These are phyloP conservation scores for Actinernus sp. DNA, from an alignment of 92 coral and sea anemone species.

Conservation along the genomic window DNA sequence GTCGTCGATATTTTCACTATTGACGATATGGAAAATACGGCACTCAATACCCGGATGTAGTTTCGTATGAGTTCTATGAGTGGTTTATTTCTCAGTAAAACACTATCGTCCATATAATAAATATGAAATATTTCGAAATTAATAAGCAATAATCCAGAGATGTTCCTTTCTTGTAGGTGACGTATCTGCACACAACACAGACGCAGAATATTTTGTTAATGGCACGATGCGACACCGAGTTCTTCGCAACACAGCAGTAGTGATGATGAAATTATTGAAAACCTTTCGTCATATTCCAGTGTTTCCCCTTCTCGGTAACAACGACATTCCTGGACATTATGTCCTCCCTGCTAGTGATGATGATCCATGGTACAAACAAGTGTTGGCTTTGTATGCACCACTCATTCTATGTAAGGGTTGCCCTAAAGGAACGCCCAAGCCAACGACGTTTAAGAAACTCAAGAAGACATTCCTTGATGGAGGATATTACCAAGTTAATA, in stretches of 20 bases:
- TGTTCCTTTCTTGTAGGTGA: slow-evolving; percentile 89
- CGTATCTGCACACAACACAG: slow-evolving; percentile 70
- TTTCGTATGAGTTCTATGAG: no score
- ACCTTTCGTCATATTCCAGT: slow-evolving; percentile 79
- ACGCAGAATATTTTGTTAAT: slow-evolving; percentile 36
- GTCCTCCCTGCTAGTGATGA: slow-evolving; percentile 64
- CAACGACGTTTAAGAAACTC: slow-evolving; percentile 41
- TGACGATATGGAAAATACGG: no score
- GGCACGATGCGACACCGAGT: slow-evolving; percentile 50
- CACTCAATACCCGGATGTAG: no score
- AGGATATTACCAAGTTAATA: slow-evolving; percentile 59
- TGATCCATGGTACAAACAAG: slow-evolving; percentile 68
- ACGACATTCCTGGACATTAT: slow-evolving; percentile 93
- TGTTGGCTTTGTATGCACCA: slow-evolving; percentile 71
- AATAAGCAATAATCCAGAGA: no score
- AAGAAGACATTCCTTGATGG: slow-evolving; percentile 50
- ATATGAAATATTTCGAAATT: no score
- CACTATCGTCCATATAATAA: no score
- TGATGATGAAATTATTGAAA: slow-evolving; percentile 30
- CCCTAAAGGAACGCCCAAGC: slow-evolving; percentile 13
- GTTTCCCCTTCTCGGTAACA: slow-evolving; percentile 90
- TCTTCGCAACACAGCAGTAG: slow-evolving; percentile 52
- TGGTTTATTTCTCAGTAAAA: no score
- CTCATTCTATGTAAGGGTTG: slow-evolving; percentile 72
- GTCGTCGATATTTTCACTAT: no score